Evolutionary conservation across 1,140 invertebrate genomes (phyloP), one percentile per base, ranked within the genome.

Genomic region (Aricia agestis): DNA sequence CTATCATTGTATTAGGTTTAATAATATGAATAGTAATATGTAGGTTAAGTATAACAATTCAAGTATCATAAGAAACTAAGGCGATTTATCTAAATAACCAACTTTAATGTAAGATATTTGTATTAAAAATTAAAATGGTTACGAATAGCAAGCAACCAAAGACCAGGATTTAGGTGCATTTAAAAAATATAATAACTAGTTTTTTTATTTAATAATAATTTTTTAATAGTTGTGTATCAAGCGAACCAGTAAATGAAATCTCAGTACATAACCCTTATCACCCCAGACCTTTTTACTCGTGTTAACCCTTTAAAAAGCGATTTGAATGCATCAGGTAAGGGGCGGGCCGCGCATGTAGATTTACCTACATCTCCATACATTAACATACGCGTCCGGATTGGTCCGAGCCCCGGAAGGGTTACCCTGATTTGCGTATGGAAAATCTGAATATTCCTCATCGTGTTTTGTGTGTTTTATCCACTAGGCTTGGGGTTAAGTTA

Each of bases 391-490:
- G 68, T n/a, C n/a, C 58, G 65, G 73, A 19, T 70, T 58, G 72
- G 59, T 45, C 45, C 67, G 52, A 59, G 63, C 70, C 67, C 52
- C 25, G 72, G 65, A 81, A 79, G 80, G 79, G 78, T 81, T 82
- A 76, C 42, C 69, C 70, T 76, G 73, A 78, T 78, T 79, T 78
- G 59, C 59, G 59, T 63, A 25, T 10, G 13, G 45, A 5, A 52
- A 13, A 52, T 52, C 45, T 52, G 45, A 52, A 52, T 52, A 52
- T 36, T 36, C 9, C 36, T 4, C 36, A 36, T 36, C 45, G 11
- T 52, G 45, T 52, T 52, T 52, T 52, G 45, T 52, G 13, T 52
- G 45, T 52, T 52, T 52, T 52, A 52, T 52, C 13, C 45, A 4
- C 45, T 11, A 4, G 1, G 11, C 6, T 52, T 52, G 45, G 10